These are phyloP conservation scores for Asteroscopus sphinx DNA, from an alignment of 2,888 invertebrate species.

Conservation along the genomic window DNA sequence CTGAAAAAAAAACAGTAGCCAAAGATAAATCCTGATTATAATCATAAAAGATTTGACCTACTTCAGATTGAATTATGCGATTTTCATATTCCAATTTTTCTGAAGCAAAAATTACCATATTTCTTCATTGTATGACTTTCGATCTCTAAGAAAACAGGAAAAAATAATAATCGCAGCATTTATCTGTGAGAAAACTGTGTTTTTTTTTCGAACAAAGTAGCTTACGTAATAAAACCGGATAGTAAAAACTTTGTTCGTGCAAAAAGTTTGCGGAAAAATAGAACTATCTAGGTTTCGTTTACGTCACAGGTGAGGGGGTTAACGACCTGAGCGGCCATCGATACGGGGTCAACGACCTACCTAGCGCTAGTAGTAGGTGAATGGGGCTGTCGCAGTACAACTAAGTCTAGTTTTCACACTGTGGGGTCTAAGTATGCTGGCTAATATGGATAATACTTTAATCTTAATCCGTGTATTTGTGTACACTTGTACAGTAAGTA, in stretches of 20 bases:
- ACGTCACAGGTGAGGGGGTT: slow-evolving; percentile 56
- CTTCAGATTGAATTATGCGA: too few relatives aligned
- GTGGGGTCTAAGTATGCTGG: background rate
- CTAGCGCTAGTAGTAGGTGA: slow-evolving; percentile 48
- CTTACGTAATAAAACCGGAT: slow-evolving; percentile 10
- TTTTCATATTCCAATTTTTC: background rate
- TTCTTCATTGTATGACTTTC: background rate
- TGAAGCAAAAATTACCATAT: background rate
- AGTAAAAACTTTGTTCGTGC: slow-evolving; percentile 31
- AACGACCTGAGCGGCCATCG: slow-evolving; percentile 56
- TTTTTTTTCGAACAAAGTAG: slow-evolving; percentile 12
- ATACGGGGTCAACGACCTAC: slow-evolving; percentile 57
- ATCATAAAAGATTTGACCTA: too few relatives aligned
- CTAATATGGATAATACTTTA: background rate
- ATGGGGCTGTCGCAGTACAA: slow-evolving; percentile 24
- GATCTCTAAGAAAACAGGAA: background rate
- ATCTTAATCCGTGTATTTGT: background rate
- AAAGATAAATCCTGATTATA: too few relatives aligned
- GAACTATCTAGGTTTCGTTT: slow-evolving; percentile 38
- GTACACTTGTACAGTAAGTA: too few relatives aligned
- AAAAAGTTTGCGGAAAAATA: slow-evolving; percentile 36
- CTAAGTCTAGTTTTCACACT: slow-evolving; percentile 15
- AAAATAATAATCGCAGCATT: background rate
- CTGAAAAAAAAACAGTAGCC: too few relatives aligned
- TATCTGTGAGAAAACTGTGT: background rate